Percentiles rank a stretch among this genome's conserved stretches.
Conservation (phyloP, 1,140 invertebrate genomes). For the Magallana gigas region DNA sequence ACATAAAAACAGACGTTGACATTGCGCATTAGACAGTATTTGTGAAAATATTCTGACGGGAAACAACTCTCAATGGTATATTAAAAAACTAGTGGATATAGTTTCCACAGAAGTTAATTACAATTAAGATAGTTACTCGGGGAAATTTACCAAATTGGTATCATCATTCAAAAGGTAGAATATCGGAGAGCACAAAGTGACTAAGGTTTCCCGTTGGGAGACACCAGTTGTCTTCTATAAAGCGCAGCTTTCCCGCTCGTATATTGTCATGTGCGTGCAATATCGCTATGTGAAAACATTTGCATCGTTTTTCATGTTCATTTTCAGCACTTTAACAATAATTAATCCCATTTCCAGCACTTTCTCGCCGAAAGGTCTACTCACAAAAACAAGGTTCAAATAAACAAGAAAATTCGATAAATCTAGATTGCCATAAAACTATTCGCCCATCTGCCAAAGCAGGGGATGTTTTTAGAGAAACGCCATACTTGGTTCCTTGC, state of each 20-base stretch:
- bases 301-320: constrained; percentile 37
- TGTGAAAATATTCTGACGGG: constrained; percentile 14
- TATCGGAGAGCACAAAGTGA: constrained; percentile 26
- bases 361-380: constrained; percentile 35
- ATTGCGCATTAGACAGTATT: constrained; percentile 7
- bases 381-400: constrained; percentile 39
- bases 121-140: constrained; percentile 40
- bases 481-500: neutral
- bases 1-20: neutral
- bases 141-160: constrained; percentile 49
- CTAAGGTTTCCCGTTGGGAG: neutral
- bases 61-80: neutral
- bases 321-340: constrained; percentile 46
- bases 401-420: constrained; percentile 37
- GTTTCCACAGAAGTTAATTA: constrained; percentile 34
- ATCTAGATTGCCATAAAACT: constrained; percentile 25
- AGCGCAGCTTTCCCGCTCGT: neutral
- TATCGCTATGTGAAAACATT: constrained; percentile 28
- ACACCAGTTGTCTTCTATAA: constrained; percentile 20
- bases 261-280: constrained; percentile 26
- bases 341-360: constrained; percentile 43
- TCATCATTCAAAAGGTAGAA: constrained; percentile 32
- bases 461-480: constrained; percentile 1
- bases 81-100: constrained; percentile 2
- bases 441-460: constrained; percentile 37